Evolutionary conservation across 2,113 vertebrate genomes (phyloP), one percentile per base, ranked within the genome.

Genomic region (Lipophrys pholis): DNA sequence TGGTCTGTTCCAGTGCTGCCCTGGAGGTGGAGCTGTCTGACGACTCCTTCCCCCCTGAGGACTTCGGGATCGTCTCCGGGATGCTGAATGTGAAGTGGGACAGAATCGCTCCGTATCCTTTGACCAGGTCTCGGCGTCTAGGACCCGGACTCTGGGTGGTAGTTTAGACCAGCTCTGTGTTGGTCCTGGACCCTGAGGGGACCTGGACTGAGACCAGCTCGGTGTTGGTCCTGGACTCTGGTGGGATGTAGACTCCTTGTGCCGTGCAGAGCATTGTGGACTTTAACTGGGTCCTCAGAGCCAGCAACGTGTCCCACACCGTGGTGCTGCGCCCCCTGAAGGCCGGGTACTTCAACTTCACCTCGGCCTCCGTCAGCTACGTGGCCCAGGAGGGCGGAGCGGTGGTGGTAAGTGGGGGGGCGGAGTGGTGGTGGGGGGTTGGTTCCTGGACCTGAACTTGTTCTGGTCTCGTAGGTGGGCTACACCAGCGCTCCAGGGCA

Each of bases 81-180:
- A 98, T 99, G 97, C 90, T 99, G 59, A 99, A 91, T 0, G 97
- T 99, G 51, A 99, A 99, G 59, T 99, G 98, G 98, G 98, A 99
- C 90, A 90, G 97, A 21, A 99, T 99, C 0, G 97, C 97, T 6
- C 97, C 97, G 95, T 99, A 99, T 99, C 97, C 92, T 95, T 94
- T 1, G n/a, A 63, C 0, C 11, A 53, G 7, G 11, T 14, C 11
- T 8, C 2, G 21, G 21, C 2, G 2, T 30, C 21, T 30, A 4
- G 21, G 2, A 30, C 21, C 21, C 4, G 21, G 21, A 30, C 21
- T 30, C 21, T 30, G 21, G 21, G 21, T 30, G 21, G 2, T 30
- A 30, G 21, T 2, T 30, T 30, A 30, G 21, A 30, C 21, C 21
- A 30, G 21, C 4, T 30, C 21, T 4, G 4, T 30, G 21, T 30